A percentile compares a stretch with the other conserved stretches of the same genome.
These are phyloP conservation scores for Trichacis sp. DNA, from an alignment of 2,888 invertebrate genomes.

Conservation along the genomic window DNA sequence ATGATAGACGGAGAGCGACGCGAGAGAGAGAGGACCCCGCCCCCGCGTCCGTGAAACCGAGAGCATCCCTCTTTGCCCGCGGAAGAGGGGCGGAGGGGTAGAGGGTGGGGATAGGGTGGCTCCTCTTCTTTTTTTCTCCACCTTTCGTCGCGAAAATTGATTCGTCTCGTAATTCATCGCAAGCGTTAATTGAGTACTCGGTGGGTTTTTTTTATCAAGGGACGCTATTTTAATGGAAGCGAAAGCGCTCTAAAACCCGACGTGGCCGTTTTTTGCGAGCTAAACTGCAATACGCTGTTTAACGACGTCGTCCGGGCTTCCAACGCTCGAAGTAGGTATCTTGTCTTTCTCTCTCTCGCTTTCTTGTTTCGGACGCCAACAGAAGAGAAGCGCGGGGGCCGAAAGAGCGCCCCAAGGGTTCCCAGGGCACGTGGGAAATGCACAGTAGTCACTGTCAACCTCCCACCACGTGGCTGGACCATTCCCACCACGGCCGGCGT, in stretches of 20 bases:
- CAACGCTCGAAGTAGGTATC: slow-evolving; percentile 39
- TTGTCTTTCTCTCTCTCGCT: slow-evolving; percentile 19
- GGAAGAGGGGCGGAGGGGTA: too few species aligned
- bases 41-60: slow-evolving; percentile 52
- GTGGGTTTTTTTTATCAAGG: slow-evolving; percentile 16
- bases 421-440: slow-evolving; percentile 75
- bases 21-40: slow-evolving; percentile 50
- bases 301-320: slow-evolving; percentile 39
- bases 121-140: neutral
- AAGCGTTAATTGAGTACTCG: slow-evolving; percentile 5
- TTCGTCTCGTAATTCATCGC: slow-evolving; percentile 4
- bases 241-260: slow-evolving; percentile 29
- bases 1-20: too few species aligned
- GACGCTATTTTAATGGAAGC: neutral
- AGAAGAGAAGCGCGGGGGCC: slow-evolving; percentile 64
- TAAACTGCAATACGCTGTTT: slow-evolving; percentile 32
- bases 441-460: slow-evolving; percentile 73
- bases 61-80: slow-evolving; percentile 62
- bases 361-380: slow-evolving; percentile 8
- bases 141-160: slow-evolving; percentile 8
- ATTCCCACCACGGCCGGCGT: slow-evolving; percentile 59
- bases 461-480: slow-evolving; percentile 59
- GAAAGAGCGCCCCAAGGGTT: slow-evolving; percentile 69
- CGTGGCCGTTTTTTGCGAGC: slow-evolving; percentile 25
- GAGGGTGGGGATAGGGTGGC: too few species aligned